Conservation (phyloP, 2,888 invertebrate species). For the Ormyrus rosae region DNA sequence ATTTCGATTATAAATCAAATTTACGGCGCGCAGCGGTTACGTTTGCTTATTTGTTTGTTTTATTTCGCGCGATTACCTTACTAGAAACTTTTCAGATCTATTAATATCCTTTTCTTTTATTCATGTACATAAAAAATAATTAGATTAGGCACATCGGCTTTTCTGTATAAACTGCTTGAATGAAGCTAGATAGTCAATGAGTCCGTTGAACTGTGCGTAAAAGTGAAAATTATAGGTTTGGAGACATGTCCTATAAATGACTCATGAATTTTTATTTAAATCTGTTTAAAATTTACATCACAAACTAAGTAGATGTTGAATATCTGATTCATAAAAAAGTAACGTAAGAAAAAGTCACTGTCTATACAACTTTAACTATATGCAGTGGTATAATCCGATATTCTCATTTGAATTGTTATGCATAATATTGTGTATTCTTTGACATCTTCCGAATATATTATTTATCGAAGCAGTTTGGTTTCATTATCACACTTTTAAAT, state of each 20-base stretch:
- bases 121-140: conserved; percentile 27
- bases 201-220: conserved; percentile 36
- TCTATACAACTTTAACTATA: conserved; percentile 12
- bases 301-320: conserved; percentile 46
- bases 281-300: conserved; percentile 50
- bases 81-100: background rate
- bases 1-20: too few relatives aligned
- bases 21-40: too few relatives aligned
- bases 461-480: conserved; percentile 4
- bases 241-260: conserved; percentile 46
- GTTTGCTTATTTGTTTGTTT: background rate
- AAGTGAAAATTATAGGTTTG: conserved; percentile 52
- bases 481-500: background rate
- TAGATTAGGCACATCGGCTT: conserved; percentile 16
- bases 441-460: conserved; percentile 31
- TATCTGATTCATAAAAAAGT: conserved; percentile 43
- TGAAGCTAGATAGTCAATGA: conserved; percentile 7
- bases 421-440: conserved; percentile 36
- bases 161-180: conserved; percentile 1
- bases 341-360: conserved; percentile 31
- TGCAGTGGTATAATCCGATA: conserved; percentile 32
- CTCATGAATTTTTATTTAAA: conserved; percentile 51
- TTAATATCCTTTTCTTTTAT: background rate
- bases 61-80: background rate
- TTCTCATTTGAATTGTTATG: conserved; percentile 40